phyloP scores from a whole-genome alignment of 2,888 invertebrate genomes.

The Gortyna flavago region DNA sequence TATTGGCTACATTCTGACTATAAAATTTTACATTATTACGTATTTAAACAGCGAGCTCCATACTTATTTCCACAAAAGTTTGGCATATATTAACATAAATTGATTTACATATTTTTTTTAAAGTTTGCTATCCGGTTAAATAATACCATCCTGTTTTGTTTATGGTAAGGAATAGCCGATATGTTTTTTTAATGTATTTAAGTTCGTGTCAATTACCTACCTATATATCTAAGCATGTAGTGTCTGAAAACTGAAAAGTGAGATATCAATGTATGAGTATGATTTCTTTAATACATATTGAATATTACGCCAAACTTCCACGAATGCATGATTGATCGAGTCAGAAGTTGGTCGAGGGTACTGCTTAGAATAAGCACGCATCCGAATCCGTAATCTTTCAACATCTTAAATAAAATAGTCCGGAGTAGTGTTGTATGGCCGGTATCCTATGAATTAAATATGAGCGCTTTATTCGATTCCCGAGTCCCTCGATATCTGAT shows the following conservation, averaged over 20 bases:
- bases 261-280: not conserved
- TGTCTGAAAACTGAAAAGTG: not conserved
- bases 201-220: not conserved
- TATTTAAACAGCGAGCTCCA: not conserved
- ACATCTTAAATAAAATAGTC: conserved; percentile 90
- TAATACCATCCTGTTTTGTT: not conserved
- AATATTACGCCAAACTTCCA: conserved; percentile 28
- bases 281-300: conserved; percentile 26
- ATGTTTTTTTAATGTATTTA: not conserved
- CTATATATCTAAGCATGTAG: not conserved
- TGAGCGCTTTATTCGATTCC: conserved; percentile 90
- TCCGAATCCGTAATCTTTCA: conserved; percentile 85
- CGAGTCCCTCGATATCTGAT: conserved; percentile 90
- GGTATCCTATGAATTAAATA: conserved; percentile 90
- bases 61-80: not conserved
- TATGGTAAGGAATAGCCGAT: not conserved
- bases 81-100: not conserved
- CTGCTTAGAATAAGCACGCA: conserved; percentile 76
- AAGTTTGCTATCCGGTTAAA: not conserved
- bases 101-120: not conserved
- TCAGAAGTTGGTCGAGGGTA: conserved; percentile 69
- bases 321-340: conserved; percentile 61
- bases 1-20: not conserved
- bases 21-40: not conserved
- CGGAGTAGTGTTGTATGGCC: conserved; percentile 88